Percentiles rank a stretch among this genome's conserved stretches.
Conservation (phyloP, 2,888 invertebrate species). For the Aromia moschata region DNA sequence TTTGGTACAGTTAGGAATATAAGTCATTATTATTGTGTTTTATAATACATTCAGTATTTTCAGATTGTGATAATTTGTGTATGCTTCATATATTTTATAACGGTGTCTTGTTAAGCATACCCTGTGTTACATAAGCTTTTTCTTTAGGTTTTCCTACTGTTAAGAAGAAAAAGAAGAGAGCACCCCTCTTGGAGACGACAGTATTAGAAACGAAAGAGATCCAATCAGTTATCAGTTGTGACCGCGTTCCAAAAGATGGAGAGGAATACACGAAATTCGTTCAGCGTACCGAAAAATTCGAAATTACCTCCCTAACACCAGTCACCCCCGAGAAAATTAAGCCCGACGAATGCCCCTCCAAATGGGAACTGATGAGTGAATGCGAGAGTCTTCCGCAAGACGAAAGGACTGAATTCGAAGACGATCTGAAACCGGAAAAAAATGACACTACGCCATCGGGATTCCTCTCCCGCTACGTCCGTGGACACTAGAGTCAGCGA, state of each 20-base stretch:
- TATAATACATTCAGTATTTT: too few relatives aligned
- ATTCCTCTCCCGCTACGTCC: conserved; percentile 48
- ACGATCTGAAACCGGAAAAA: conserved; percentile 62
- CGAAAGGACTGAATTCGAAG: conserved; percentile 67
- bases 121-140: too few relatives aligned
- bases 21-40: too few relatives aligned
- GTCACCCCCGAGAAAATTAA: conserved; percentile 34
- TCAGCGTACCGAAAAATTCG: conserved; percentile 65
- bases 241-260: conserved; percentile 75
- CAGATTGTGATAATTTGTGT: too few relatives aligned
- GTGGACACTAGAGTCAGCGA: conserved; percentile 48
- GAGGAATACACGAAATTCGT: conserved; percentile 75
- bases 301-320: conserved; percentile 23
- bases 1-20: too few relatives aligned
- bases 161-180: conserved; percentile 79
- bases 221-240: conserved; percentile 61
- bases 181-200: conserved; percentile 24
- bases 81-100: too few relatives aligned
- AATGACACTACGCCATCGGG: conserved; percentile 40
- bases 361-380: conserved; percentile 70
- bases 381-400: conserved; percentile 71
- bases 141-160: conserved; percentile 82
- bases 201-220: conserved; percentile 35
- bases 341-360: conserved; percentile 60
- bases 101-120: too few relatives aligned